Conservation (phyloP, 37 sponge, comb jelly and placozoan species). For the Haliclona indistincta region DNA sequence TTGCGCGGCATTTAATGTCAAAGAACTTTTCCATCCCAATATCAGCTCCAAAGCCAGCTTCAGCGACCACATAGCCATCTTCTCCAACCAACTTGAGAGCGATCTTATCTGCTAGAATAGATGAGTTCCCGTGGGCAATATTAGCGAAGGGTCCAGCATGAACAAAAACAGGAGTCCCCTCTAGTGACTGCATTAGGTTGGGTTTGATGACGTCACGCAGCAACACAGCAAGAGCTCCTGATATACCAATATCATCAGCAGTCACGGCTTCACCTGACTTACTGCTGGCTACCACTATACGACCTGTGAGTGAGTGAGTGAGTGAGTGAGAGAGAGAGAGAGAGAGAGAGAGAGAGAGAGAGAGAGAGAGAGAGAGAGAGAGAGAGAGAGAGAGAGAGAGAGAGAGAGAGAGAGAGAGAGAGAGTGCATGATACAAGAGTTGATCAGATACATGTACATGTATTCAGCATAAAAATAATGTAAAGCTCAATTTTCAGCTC, state of each 20-base stretch:
- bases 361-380: slow-evolving; percentile 36
- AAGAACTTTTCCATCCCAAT: slow-evolving; percentile 99
- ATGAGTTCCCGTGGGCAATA: slow-evolving; percentile 99
- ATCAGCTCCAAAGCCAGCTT: slow-evolving; percentile 99
- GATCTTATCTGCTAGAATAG: slow-evolving; percentile 95
- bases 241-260: slow-evolving; percentile 92
- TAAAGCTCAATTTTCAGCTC: no score
- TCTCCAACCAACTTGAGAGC: slow-evolving; percentile 94
- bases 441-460: no score
- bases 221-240: slow-evolving; percentile 93
- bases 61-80: slow-evolving; percentile 95
- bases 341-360: slow-evolving; percentile 26
- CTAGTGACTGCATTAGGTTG: slow-evolving; percentile 89
- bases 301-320: slow-evolving; percentile 23
- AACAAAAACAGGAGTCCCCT: slow-evolving; percentile 98
- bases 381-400: slow-evolving; percentile 32
- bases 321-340: slow-evolving; percentile 49
- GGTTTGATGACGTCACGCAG: slow-evolving; percentile 97
- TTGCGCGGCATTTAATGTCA: slow-evolving; percentile 96
- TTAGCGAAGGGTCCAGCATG: slow-evolving; percentile 99
- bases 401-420: no score
- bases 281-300: slow-evolving; percentile 69
- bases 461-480: no score
- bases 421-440: no score
- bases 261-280: slow-evolving; percentile 77